A percentile compares a stretch with the other conserved stretches of the same genome.
phyloP scores from a whole-genome alignment of 2,113 vertebrate species.

The Lophius piscatorius region DNA sequence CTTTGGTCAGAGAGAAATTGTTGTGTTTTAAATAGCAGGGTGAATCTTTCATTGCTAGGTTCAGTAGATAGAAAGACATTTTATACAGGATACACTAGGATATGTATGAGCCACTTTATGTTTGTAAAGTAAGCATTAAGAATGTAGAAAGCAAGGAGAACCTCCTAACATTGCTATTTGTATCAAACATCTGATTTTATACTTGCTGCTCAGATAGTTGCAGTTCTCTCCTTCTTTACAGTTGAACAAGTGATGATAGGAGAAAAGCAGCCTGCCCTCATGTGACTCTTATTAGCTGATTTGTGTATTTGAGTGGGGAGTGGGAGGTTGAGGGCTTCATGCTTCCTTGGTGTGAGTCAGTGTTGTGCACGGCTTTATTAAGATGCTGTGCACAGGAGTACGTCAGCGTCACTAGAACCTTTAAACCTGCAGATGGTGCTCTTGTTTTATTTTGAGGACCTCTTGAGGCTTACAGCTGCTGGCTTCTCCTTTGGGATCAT shows the following conservation, averaged over 20 bases:
- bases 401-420: neutral
- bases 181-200: too few relatives aligned
- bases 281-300: too few relatives aligned
- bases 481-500: slow-evolving; percentile 26
- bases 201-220: neutral
- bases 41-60: slow-evolving; percentile 25
- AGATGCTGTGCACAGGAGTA: neutral
- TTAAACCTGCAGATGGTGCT: slow-evolving; percentile 64
- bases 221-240: slow-evolving; percentile 2
- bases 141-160: too few relatives aligned
- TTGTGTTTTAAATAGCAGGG: slow-evolving; percentile 36
- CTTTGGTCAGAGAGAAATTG: slow-evolving; percentile 28
- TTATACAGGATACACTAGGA: too few relatives aligned
- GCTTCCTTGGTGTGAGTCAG: slow-evolving; percentile 23
- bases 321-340: slow-evolving; percentile 19
- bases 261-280: too few relatives aligned
- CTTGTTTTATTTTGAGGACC: slow-evolving; percentile 34
- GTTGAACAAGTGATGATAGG: slow-evolving; percentile 18
- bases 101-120: too few relatives aligned
- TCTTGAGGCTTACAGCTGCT: neutral
- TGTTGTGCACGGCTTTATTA: slow-evolving; percentile 32
- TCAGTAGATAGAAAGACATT: neutral
- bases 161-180: neutral
- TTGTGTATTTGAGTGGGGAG: neutral
- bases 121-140: neutral